These are phyloP conservation scores for Automeris io DNA, from an alignment of 2,888 invertebrate species.

Conservation along the genomic window DNA sequence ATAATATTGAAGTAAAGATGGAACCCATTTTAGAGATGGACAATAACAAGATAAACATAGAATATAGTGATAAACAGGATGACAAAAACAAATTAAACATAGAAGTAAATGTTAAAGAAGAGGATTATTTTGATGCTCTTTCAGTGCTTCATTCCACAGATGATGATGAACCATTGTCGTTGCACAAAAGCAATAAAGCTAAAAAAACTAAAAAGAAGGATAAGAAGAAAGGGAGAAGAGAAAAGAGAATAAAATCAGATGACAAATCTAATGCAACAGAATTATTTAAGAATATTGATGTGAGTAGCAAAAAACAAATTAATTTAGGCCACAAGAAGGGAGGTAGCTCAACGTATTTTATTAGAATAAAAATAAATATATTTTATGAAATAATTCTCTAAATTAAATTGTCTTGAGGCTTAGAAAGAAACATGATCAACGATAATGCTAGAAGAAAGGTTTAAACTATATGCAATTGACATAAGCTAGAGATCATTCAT, in stretches of 20 bases:
- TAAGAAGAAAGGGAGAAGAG: slow-evolving; percentile 25
- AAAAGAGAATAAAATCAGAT: slow-evolving; percentile 16
- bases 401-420: no score
- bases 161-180: slow-evolving; percentile 51
- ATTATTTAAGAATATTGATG: slow-evolving; percentile 10
- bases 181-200: slow-evolving; percentile 38
- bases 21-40: slow-evolving; percentile 21
- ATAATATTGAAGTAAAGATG: slow-evolving; percentile 25
- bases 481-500: no score
- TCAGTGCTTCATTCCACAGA: slow-evolving; percentile 30
- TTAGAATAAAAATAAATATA: no score
- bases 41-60: slow-evolving; percentile 13
- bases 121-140: slow-evolving; percentile 28
- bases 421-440: no score
- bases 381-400: no score
- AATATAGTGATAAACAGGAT: slow-evolving; percentile 35
- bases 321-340: no score
- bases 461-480: no score
- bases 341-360: no score
- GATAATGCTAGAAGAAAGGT: no score
- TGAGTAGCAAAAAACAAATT: slow-evolving; percentile 5
- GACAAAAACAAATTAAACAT: slow-evolving; percentile 11
- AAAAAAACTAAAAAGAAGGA: slow-evolving; percentile 30
- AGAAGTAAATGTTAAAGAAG: slow-evolving; percentile 36
- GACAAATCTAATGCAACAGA: slow-evolving; percentile 9